phyloP scores from a whole-genome alignment of 2,888 invertebrate species.

The Trichacis sp. region DNA sequence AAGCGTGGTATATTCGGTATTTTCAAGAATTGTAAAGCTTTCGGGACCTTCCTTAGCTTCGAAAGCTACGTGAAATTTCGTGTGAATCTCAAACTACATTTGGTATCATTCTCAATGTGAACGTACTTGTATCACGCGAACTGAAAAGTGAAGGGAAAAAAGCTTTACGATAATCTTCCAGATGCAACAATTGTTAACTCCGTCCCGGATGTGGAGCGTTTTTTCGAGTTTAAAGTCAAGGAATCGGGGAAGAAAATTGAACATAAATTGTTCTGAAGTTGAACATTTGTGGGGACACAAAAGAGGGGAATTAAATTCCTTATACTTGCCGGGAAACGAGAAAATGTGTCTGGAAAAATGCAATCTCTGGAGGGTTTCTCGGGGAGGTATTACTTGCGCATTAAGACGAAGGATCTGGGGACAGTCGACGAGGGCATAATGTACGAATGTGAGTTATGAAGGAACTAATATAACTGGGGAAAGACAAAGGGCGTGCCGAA shows the following conservation, averaged over 20 bases:
- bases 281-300: background rate
- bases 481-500: constrained; percentile 33
- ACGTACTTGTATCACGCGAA: too few species aligned
- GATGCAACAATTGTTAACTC: too few species aligned
- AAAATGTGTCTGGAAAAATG: constrained; percentile 2
- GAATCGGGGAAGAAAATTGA: background rate
- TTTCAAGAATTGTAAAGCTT: constrained; percentile 22
- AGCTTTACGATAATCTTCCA: too few species aligned
- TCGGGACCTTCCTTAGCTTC: background rate
- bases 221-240: background rate
- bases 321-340: background rate
- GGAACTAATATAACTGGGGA: constrained; percentile 27
- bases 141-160: too few species aligned
- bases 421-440: constrained; percentile 11
- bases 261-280: background rate
- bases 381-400: background rate
- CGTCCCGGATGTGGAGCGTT: too few species aligned
- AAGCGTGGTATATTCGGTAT: constrained; percentile 16
- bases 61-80: too few species aligned
- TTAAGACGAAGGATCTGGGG: background rate
- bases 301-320: background rate
- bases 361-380: background rate
- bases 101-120: too few species aligned
- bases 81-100: too few species aligned
- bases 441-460: constrained; percentile 31